Conservation (phyloP, 2,888 invertebrate species). For the Gasteruption jaculator region DNA sequence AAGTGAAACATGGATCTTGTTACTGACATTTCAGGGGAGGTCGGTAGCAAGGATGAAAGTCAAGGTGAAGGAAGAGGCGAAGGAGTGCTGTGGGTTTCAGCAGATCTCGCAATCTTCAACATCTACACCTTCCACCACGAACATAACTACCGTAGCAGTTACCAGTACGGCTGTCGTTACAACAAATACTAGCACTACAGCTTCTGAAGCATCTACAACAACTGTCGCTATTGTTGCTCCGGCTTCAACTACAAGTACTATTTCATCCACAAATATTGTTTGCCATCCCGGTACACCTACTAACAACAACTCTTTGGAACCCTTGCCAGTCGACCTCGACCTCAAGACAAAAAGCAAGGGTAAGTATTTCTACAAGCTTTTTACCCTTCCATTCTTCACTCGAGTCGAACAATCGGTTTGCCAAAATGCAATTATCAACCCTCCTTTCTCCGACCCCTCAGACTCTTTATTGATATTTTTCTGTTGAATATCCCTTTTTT, state of each 20-base stretch:
- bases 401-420: slow-evolving; percentile 2
- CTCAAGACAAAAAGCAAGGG: slow-evolving; percentile 39
- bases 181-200: no score
- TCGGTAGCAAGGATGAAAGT: slow-evolving; percentile 41
- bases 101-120: no score
- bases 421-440: slow-evolving; percentile 15
- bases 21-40: slow-evolving; percentile 5
- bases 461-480: no score
- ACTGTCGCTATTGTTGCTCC: no score
- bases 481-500: no score
- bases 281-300: slow-evolving; percentile 30
- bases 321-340: slow-evolving; percentile 40
- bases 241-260: no score
- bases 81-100: slow-evolving; percentile 39
- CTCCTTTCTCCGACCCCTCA: no score
- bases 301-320: slow-evolving; percentile 30
- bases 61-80: slow-evolving; percentile 47
- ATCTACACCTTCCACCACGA: slow-evolving; percentile 22
- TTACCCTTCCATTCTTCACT: not conserved
- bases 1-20: no score
- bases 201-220: slow-evolving; percentile 23
- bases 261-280: slow-evolving; percentile 32
- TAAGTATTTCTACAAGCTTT: slow-evolving; percentile 18
- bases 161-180: no score
- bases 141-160: slow-evolving; percentile 19